Base-by-base conservation (phyloP, 2,888 invertebrate genomes). In the Chelonus formosanus region DNA sequence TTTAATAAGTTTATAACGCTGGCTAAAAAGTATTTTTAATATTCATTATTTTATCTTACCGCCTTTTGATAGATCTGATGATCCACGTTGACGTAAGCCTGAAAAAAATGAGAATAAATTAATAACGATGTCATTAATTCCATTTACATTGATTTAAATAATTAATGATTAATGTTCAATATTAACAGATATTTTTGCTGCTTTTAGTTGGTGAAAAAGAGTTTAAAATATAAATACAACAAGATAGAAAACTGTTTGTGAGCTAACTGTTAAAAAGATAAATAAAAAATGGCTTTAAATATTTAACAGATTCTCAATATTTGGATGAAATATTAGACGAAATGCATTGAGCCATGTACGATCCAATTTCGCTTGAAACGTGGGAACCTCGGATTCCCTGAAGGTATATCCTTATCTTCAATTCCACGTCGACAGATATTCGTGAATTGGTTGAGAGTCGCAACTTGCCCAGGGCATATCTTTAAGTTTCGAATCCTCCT, bases 31-130 rank as follows among this genome's bases (percentile, higher is more conserved):
- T 20, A 20, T 20, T 20, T 20, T 20, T 20, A 20, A 20, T 20
- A 50, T 5, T 54, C 20, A 36, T 52, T 8, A 52, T 48, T 47
- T 10, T 48, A 47, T 47, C 55, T 68, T 59, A 82, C 83, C 80
- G 70, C 80, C 78, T 73, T 76, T 76, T 48, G 82, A 77, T 55
- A 78, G 72, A 62, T 82, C 82, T 56, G 83, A 82, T 59, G 80
- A 73, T 20, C 78, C 77, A 10, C 79, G 78, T 62, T 82, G 82
- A 57, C 79, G 79, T 59, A 76, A 68, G 35, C 81, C 83, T 83
- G 76, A 3, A 81, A 80, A 69, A 77, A 7, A 69, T 72, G 67
- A 64, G 43, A 64, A 59, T 61, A 45, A 65, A 53, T 35, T 31
- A 34, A 58, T 47, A 20, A 20, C 2, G 20, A 20, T 20, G 20